Evolutionary conservation across 2,113 vertebrate genomes (phyloP), one percentile per base, ranked within the genome.

Genomic region (Anas platyrhynchos): DNA sequence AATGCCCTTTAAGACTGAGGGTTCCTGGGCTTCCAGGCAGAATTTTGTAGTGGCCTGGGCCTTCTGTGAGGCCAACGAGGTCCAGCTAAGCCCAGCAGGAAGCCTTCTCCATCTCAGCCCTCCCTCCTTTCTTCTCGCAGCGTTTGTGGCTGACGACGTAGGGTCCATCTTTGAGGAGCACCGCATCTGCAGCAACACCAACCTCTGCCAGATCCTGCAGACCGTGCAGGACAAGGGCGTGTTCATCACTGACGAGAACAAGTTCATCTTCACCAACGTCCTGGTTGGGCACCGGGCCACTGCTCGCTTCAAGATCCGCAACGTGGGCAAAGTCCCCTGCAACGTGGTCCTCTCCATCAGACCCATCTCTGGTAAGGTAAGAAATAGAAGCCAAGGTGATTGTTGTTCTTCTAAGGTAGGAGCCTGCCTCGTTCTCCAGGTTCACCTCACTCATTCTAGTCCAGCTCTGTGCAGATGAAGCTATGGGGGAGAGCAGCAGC

Each of bases 81-180:
- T 71, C 9, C 31, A 61, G 36, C 26, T 38, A 11, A 68, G 66
- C 46, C 50, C 22, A 25, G 9, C n/a, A 43, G 48, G 32, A 25
- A 55, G 9, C 48, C 25, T 82, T 59, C 67, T 86, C 62, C 29
- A n/a, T 41, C 41, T 73, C 59, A 99, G 98, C 93, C 66, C 32
- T 77, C 20, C 17, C 59, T 67, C 61, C 84, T 25, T 5, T 93
- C 14, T 93, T 22, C 41, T 52, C 3, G 2, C 88, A 96, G 96
- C 4, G 1, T 98, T 99, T 43, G 91, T 93, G 14, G 97, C 96
- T 3, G 97, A 98, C 6, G 98, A 99, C 48, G 21, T 96, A 3
- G 43, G 58, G 23, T 97, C 96, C 55, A 98, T 99, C 86, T 99
- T 99, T 61, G 98, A 99, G 94, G 98, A 99, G 73, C 98, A 99